These are phyloP conservation scores for Diglossa cyanea DNA, from an alignment of 2,797 vertebrate species.

Conservation along the genomic window DNA sequence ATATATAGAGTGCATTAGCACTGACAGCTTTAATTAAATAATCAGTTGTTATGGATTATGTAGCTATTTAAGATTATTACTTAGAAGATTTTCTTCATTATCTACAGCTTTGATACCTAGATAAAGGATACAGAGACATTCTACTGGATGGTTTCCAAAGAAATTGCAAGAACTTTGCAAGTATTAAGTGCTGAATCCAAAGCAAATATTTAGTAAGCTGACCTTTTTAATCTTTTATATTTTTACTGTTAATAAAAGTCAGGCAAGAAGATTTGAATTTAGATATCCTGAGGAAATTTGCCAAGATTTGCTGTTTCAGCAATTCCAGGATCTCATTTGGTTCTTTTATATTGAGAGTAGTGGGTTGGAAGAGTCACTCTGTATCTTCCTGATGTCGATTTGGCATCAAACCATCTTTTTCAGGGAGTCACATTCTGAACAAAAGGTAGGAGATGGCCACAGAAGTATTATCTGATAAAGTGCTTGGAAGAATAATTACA, in stretches of 20 bases:
- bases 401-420: not conserved
- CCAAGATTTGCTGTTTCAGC: not conserved
- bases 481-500: not conserved
- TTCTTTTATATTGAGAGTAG: not conserved
- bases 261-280: slow-evolving; percentile 12
- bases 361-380: not conserved
- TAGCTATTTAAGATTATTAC: not conserved
- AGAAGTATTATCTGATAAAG: not conserved
- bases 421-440: not conserved
- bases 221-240: slow-evolving; percentile 28
- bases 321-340: not conserved
- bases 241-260: slow-evolving; percentile 14
- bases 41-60: not conserved
- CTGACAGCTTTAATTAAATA: slow-evolving; percentile 36
- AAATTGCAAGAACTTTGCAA: not conserved
- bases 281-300: not conserved
- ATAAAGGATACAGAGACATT: not conserved
- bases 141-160: slow-evolving; percentile 22
- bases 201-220: slow-evolving; percentile 39
- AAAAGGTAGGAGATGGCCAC: not conserved
- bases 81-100: not conserved
- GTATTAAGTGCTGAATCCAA: slow-evolving; percentile 11
- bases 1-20: not conserved
- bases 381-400: not conserved
- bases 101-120: not conserved